Conservation (phyloP, 2,797 vertebrate species). For the Cirrhinus molitorella region DNA sequence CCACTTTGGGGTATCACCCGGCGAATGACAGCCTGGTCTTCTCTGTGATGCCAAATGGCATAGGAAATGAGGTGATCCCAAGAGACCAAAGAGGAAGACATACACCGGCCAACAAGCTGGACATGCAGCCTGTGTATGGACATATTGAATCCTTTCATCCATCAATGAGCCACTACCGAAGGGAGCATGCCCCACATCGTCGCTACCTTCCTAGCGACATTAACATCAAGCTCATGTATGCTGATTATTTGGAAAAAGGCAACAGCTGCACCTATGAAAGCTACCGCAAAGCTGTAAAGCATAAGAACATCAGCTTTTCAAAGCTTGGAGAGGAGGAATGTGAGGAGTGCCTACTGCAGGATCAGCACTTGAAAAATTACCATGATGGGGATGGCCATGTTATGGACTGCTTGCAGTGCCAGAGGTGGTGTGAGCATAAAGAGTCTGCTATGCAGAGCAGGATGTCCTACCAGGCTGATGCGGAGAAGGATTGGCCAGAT, state of each 20-base stretch:
- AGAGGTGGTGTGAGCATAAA: neutral
- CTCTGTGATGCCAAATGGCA: neutral
- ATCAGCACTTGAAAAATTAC: neutral
- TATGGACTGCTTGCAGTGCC: neutral
- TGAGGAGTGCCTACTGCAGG: neutral
- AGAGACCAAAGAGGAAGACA: constrained; percentile 1
- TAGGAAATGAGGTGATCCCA: neutral
- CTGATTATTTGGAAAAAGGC: neutral
- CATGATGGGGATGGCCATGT: too few relatives aligned
- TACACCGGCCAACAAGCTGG: neutral
- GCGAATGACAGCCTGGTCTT: neutral
- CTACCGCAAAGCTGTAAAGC: neutral
- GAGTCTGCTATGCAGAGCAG: neutral
- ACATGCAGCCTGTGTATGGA: neutral
- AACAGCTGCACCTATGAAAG: constrained; percentile 8
- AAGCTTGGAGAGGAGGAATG: neutral
- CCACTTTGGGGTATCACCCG: neutral
- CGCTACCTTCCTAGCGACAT: neutral
- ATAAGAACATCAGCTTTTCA: constrained; percentile 3
- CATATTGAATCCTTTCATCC: neutral
- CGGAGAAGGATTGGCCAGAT: too few relatives aligned
- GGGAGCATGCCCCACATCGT: neutral
- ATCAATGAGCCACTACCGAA: neutral
- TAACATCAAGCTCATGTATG: neutral
- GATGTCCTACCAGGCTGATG: neutral